Evolutionary conservation across 2,797 vertebrate species (phyloP), one percentile per base, ranked within the genome.

Genomic region (Clarias laeviceps): DNA sequence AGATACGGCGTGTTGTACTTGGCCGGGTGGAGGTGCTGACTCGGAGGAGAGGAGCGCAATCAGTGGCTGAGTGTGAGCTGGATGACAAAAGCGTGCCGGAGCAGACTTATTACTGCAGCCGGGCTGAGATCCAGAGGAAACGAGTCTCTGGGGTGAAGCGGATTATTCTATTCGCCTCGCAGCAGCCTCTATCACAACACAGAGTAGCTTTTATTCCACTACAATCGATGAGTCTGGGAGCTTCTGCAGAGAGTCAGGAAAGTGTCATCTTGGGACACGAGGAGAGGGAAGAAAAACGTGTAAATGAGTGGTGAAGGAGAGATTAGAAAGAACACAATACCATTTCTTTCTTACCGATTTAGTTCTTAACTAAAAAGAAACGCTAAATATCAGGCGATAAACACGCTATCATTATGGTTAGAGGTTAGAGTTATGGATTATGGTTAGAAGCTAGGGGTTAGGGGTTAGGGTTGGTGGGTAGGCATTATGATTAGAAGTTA

Each of bases 1-100:
- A 94, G 93, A 94, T 93, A 92, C 84, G 76, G 90, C 90, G 82
- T 89, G 93, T 93, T 92, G 90, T 86, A 85, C 93, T 93, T 94
- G 89, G 91, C 90, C 65, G 18, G 76, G 85, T 66, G 50, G 14
- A 84, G 73, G 74, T 85, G 69, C 84, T 83, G 89, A 86, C 72
- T 89, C 83, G 40, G 79, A 91, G 88, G 85, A 69, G 50, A 45
- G 14, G 62, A 17, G 69, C 9, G 88, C 87, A 90, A 91, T 94
- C 92, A 93, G 88, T 78, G 89, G 88, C 80, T 86, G 84, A 86
- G 79, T 83, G 84, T 83, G 82, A 65, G 7, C 72, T 88, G 85
- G 20, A 84, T 69, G 89, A 88, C 45, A 17, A 90, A 89, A 91
- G 87, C 81, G 84, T 89, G 88, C 90, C 84, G 82, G 80, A 88